Percentiles rank a stretch among this genome's conserved stretches.
Conservation (phyloP, 1,140 invertebrate genomes). For the Arctopsyche grandis region DNA sequence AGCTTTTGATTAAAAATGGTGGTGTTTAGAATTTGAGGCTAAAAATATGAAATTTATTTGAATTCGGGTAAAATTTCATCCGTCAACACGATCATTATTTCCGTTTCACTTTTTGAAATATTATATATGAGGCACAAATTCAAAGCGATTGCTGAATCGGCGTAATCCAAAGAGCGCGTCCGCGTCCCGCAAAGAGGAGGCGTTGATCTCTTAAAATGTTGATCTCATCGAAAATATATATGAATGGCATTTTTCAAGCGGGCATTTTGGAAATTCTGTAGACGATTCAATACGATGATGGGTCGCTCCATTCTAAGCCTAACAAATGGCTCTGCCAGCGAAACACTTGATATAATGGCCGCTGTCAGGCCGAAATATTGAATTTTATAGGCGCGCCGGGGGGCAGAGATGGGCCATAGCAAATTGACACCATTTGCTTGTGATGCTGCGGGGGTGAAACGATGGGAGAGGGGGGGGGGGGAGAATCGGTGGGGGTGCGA, state of each 20-base stretch:
- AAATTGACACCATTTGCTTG: conserved; percentile 31
- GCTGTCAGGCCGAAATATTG: conserved; percentile 49
- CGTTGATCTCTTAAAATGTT: conserved; percentile 11
- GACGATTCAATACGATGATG: conserved; percentile 44
- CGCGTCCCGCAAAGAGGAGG: too few relatives aligned
- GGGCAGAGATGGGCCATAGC: background rate
- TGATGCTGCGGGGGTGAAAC: background rate
- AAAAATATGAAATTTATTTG: too few relatives aligned
- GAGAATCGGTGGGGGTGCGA: background rate
- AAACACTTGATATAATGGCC: conserved; percentile 49
- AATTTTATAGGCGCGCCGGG: conserved; percentile 36
- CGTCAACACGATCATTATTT: too few relatives aligned
- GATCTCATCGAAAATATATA: conserved; percentile 15
- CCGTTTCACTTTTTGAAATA: too few relatives aligned
- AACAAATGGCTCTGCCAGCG: conserved; percentile 50
- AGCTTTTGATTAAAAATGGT: too few relatives aligned
- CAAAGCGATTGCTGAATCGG: too few relatives aligned
- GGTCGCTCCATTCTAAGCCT: conserved; percentile 37
- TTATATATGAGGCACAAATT: too few relatives aligned
- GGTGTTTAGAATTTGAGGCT: too few relatives aligned
- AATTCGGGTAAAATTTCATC: too few relatives aligned
- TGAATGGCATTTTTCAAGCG: conserved; percentile 8
- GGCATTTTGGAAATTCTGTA: conserved; percentile 29
- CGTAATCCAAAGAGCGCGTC: too few relatives aligned
- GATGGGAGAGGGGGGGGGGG: background rate